A percentile compares a stretch with the other conserved stretches of the same genome.
These are phyloP conservation scores for Philopotamus ludificatus DNA, from an alignment of 1,140 invertebrate genomes.

Conservation along the genomic window DNA sequence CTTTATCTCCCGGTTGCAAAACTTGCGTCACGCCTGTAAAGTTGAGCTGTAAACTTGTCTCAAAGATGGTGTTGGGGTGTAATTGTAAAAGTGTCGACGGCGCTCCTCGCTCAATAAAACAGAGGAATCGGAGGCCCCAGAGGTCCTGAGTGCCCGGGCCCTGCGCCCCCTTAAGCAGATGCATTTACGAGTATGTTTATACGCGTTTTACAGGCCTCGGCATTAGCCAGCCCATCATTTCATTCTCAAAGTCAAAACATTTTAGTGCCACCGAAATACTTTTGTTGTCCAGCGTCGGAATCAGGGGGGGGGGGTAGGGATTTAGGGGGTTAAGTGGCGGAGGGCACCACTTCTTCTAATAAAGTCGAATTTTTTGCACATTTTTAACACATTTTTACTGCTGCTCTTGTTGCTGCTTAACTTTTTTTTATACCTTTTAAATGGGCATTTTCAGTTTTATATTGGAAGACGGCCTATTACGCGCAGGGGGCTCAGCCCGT, in stretches of 20 bases:
- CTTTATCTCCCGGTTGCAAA: no score
- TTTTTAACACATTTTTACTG: slow-evolving; percentile 40
- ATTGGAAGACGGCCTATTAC: slow-evolving; percentile 37
- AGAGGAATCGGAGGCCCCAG: not conserved
- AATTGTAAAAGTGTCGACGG: no score
- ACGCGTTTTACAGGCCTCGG: not conserved
- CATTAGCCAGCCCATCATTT: slow-evolving; percentile 30
- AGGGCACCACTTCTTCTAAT: no score
- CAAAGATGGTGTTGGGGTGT: no score
- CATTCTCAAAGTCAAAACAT: not conserved
- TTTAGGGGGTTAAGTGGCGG: no score
- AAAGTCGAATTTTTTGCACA: slow-evolving; percentile 40
- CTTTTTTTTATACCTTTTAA: slow-evolving; percentile 42
- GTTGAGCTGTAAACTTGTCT: no score
- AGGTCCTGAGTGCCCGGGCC: no score
- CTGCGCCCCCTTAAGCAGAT: not conserved
- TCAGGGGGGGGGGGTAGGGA: not conserved
- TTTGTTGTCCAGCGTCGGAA: slow-evolving; percentile 23
- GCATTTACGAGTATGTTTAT: slow-evolving; percentile 7
- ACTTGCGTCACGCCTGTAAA: no score
- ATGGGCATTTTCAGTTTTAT: slow-evolving; percentile 40
- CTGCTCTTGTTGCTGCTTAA: slow-evolving; percentile 38
- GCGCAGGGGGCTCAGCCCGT: slow-evolving; percentile 1
- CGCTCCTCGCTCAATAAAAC: slow-evolving; percentile 6
- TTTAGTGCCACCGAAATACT: not conserved